These are phyloP conservation scores for Lasioglossum pauxillum DNA, from an alignment of 2,888 invertebrate genomes.

Conservation along the genomic window DNA sequence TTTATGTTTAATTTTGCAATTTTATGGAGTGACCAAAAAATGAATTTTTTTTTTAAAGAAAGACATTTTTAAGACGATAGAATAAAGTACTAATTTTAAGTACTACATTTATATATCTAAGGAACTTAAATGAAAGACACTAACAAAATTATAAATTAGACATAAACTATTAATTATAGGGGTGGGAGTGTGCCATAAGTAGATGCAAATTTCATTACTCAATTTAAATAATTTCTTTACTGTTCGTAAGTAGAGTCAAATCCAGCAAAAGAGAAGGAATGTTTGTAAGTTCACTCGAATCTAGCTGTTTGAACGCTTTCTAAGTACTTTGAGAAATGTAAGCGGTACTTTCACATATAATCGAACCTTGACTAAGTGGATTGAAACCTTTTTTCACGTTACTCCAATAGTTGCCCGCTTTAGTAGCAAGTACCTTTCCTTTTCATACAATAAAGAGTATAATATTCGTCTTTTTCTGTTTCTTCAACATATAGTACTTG, in stretches of 20 bases:
- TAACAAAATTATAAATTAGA: not conserved
- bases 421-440: not conserved
- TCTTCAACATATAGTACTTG: no score
- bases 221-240: not conserved
- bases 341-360: constrained; percentile 13
- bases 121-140: not conserved
- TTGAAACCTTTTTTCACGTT: constrained; percentile 4
- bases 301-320: constrained; percentile 3
- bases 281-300: not conserved
- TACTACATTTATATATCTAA: not conserved
- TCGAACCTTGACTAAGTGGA: constrained; percentile 4
- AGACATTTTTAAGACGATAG: not conserved
- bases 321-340: not conserved
- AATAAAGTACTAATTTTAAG: not conserved
- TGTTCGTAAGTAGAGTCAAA: not conserved
- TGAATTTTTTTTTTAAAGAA: not conserved
- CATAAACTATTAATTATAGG: not conserved
- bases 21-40: not conserved
- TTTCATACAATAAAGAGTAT: not conserved
- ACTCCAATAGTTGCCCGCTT: not conserved
- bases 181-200: not conserved
- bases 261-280: not conserved
- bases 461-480: not conserved
- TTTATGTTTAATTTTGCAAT: not conserved
- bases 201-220: not conserved